phyloP scores from a whole-genome alignment of 2,888 invertebrate species.

The Eutolmus rufibarbis region DNA sequence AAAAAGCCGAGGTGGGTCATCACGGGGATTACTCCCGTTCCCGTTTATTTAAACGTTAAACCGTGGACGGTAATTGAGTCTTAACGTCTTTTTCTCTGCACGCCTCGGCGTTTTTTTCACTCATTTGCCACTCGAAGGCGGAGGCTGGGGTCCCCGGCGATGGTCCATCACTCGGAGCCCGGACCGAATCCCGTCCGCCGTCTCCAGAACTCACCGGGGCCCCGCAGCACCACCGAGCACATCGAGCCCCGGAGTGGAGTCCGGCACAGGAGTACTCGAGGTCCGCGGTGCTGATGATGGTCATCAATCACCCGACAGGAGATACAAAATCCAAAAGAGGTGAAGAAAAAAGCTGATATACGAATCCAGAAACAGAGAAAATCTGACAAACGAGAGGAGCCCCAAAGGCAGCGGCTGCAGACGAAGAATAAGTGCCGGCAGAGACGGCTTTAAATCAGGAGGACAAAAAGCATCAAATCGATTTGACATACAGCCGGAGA shows the following conservation, averaged over 20 bases:
- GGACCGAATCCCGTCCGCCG: neutral
- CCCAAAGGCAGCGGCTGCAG: neutral
- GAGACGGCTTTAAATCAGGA: constrained; percentile 29
- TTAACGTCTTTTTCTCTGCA: constrained; percentile 36
- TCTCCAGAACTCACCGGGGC: neutral
- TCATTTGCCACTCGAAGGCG: constrained; percentile 6
- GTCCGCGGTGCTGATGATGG: constrained; percentile 13
- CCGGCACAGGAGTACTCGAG: constrained; percentile 22
- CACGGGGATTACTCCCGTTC: constrained; percentile 35
- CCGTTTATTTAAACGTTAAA: constrained; percentile 36
- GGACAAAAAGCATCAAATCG: constrained; percentile 48
- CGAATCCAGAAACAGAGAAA: constrained; percentile 32
- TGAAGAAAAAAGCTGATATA: constrained; percentile 43
- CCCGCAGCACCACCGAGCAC: neutral
- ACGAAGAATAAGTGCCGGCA: constrained; percentile 19
- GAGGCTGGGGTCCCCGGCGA: neutral
- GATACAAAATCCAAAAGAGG: constrained; percentile 45
- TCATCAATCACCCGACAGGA: constrained; percentile 48
- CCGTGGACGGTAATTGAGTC: constrained; percentile 41
- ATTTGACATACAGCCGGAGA: constrained; percentile 48
- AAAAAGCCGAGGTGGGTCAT: constrained; percentile 34
- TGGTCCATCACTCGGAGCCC: neutral
- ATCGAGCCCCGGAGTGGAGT: no score
- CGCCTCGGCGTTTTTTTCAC: neutral
- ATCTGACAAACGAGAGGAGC: constrained; percentile 35